Conservation (phyloP, 2,888 invertebrate genomes). For the Phalera bucephala region DNA sequence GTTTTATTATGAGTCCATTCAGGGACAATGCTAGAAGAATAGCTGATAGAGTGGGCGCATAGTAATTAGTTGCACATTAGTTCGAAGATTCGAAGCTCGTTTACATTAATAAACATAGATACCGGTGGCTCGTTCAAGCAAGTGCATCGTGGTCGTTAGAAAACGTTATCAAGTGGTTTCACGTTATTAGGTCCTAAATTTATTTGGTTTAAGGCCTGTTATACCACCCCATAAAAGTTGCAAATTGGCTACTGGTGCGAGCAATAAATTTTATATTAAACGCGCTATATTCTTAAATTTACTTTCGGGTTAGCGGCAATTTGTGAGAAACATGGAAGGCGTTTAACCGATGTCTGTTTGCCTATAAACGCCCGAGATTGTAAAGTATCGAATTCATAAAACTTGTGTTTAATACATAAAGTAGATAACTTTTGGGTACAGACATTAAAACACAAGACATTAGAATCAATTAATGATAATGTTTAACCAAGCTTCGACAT, state of each 20-base stretch:
- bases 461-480: too few species aligned
- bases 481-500: too few species aligned
- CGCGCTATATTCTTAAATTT: constrained; percentile 37
- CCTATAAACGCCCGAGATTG: constrained; percentile 29
- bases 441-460: too few species aligned
- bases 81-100: too few species aligned
- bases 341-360: constrained; percentile 33
- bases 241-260: constrained; percentile 35
- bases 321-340: constrained; percentile 21
- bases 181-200: constrained; percentile 34
- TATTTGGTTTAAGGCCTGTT: constrained; percentile 38
- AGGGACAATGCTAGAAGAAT: constrained; percentile 41
- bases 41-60: constrained; percentile 42
- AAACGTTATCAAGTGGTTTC: constrained; percentile 39
- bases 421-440: too few species aligned
- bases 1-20: constrained; percentile 68
- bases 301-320: constrained; percentile 39
- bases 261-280: constrained; percentile 42
- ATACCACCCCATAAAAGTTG: constrained; percentile 36
- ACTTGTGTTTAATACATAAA: too few species aligned
- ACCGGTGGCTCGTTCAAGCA: constrained; percentile 20
- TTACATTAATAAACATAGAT: constrained; percentile 13
- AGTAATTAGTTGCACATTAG: constrained; percentile 46
- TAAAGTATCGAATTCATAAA: too few species aligned
- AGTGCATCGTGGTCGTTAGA: constrained; percentile 35